Evolutionary conservation across 2,113 vertebrate species (phyloP), one percentile per base, ranked within the genome.

Genomic region (Sarotherodon lohbergeri): DNA sequence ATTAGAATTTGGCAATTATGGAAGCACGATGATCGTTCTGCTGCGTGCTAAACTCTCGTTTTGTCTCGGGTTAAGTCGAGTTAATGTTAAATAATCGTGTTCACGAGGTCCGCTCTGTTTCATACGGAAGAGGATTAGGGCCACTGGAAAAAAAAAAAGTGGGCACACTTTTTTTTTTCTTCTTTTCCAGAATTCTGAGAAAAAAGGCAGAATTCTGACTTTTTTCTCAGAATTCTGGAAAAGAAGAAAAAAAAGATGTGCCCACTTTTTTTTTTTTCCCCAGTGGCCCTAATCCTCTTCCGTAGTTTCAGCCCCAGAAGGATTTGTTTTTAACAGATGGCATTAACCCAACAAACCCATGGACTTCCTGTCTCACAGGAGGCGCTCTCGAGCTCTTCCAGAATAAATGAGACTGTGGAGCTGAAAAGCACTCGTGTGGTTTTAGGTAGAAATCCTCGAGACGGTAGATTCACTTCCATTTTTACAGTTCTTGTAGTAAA

Each of bases 41-140:
- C 11, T 2, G n/a, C 0, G 3, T 22, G 36, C 7, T 8, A 11
- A 41, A 5, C 63, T 14, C 36, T 24, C 1, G 11, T 71, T 1
- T 66, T 0, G 63, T 22, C 19, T 66, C 5, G 0, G 13, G 27
- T 59, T 59, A 66, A 66, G 13, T 73, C 5, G 4, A 43, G n/a
- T 71, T 24, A 6, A 22, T 71, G 63, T 71, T 24, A 24, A 41
- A 43, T 24, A 43, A 24, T 24, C 11, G 1, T 6, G 36, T 17
- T 73, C 68, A 24, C 2, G 7, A 24, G n/a, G 0, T 71, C 36
- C n/a, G 0, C 12, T 16, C 66, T 14, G 13, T 9, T 27, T 27
- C 27, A 27, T 3, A 27, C 27, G 27, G 27, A 27, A 27, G 27
- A 27, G 27, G 27, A 27, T 27, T 27, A 27, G 27, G 27, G 27